Evolutionary conservation across 2,113 vertebrate genomes (phyloP), one percentile per base, ranked within the genome.

Genomic region (Ammodytes dubius): DNA sequence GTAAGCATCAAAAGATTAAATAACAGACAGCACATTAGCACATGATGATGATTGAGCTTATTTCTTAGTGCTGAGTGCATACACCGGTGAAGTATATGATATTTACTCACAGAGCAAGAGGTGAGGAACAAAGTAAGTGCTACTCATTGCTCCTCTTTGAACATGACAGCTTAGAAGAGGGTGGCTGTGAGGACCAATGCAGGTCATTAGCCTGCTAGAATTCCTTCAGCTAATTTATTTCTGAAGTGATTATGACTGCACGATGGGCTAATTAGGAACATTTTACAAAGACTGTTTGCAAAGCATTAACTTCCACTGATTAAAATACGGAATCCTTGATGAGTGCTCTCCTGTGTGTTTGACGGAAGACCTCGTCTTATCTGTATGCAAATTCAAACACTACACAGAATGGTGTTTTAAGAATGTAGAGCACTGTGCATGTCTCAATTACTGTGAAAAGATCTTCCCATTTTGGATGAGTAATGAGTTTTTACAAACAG

Each of bases 201-300:
- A 90, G 82, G 91, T 92, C 84, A 92, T 94, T 94, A 91, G 74
- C 89, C 93, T 82, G 73, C 78, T 90, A 84, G 94, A 94, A 95
- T 89, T 94, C 82, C 91, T 77, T 58, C 78, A 85, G 81, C 86
- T 95, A 89, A 95, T 95, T 95, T 94, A 93, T 95, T 92, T 94
- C 86, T 89, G 75, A 90, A 95, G 91, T 89, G 88, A 94, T 96
- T 95, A 95, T 91, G 90, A 91, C 89, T 93, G 85, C 82, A 86
- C 83, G 89, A 96, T 93, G 88, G 92, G 88, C 93, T 95, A 95
- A 96, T 96, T 96, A 95, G 92, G 65, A 92, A 61, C 83, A 93
- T 95, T 94, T 94, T 90, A 74, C 84, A 73, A 72, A 93, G 91
- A 85, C 86, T 95, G 91, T 95, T 95, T 96, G 91, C 92, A 90